Percentiles rank a stretch among this genome's conserved stretches.
Evolutionary conservation across 1,140 invertebrate genomes (phyloP).

Genomic region (Papilio dardanus): DNA sequence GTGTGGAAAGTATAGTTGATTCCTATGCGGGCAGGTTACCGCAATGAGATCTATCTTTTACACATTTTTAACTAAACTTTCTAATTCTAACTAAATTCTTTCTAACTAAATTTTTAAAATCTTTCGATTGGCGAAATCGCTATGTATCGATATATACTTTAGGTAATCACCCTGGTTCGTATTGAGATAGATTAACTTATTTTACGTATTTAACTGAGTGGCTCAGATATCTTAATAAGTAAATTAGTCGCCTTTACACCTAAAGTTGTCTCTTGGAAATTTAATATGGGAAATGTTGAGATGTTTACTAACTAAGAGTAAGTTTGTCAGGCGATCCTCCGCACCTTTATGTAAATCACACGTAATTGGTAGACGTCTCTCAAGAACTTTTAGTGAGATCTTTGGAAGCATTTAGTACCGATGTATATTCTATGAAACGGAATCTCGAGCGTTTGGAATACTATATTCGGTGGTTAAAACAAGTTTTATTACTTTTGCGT

Average conservation of each 20-base stretch:
- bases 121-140: no score
- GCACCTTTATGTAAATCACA: slow-evolving; percentile 67
- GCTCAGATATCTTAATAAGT: slow-evolving; percentile 2
- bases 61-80: no score
- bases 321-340: slow-evolving; percentile 61
- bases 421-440: background rate
- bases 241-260: background rate
- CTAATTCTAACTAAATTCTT: no score
- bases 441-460: background rate
- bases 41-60: no score
- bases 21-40: no score
- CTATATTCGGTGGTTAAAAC: background rate
- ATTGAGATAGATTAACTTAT: no score
- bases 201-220: background rate
- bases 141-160: no score
- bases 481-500: no score
- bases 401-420: background rate
- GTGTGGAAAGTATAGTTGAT: no score
- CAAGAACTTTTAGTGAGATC: slow-evolving; percentile 22
- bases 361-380: slow-evolving; percentile 18
- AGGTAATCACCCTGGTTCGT: no score
- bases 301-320: slow-evolving; percentile 56
- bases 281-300: slow-evolving; percentile 38
- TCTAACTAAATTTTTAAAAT: no score
- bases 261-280: slow-evolving; percentile 13